Conservation (phyloP, 1,140 invertebrate species). For the Cotesia vestalis region DNA sequence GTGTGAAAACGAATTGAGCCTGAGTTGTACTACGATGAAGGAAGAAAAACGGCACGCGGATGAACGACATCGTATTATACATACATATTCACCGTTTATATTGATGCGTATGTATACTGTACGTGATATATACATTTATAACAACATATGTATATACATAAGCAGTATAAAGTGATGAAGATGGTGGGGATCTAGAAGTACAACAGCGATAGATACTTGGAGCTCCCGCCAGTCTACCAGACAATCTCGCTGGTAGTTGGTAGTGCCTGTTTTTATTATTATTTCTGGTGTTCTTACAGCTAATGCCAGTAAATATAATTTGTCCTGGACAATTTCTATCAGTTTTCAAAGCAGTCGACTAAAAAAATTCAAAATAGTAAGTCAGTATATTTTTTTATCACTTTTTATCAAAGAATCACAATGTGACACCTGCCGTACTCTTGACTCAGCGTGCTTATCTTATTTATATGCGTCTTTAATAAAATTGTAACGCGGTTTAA, state of each 20-base stretch:
- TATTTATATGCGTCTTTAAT: too few species aligned
- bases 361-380: too few species aligned
- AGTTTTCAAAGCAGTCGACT: too few species aligned
- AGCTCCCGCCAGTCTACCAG: slow-evolving; percentile 24
- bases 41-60: slow-evolving; percentile 15
- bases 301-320: neutral
- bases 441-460: too few species aligned
- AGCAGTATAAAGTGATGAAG: slow-evolving; percentile 2
- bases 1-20: neutral
- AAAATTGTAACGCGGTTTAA: too few species aligned
- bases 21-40: neutral
- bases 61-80: slow-evolving; percentile 2
- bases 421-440: too few species aligned
- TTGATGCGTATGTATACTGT: neutral
- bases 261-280: neutral
- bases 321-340: too few species aligned
- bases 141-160: neutral
- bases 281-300: neutral
- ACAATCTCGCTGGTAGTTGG: slow-evolving; percentile 8
- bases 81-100: neutral
- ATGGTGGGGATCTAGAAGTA: slow-evolving; percentile 17
- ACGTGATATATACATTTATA: too few species aligned
- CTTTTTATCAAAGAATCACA: too few species aligned
- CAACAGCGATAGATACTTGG: slow-evolving; percentile 10
- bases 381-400: too few species aligned